Percentiles rank a stretch among this genome's conserved stretches.
phyloP scores from a whole-genome alignment of 1,140 invertebrate genomes.

The Steinernema khuongi region DNA sequence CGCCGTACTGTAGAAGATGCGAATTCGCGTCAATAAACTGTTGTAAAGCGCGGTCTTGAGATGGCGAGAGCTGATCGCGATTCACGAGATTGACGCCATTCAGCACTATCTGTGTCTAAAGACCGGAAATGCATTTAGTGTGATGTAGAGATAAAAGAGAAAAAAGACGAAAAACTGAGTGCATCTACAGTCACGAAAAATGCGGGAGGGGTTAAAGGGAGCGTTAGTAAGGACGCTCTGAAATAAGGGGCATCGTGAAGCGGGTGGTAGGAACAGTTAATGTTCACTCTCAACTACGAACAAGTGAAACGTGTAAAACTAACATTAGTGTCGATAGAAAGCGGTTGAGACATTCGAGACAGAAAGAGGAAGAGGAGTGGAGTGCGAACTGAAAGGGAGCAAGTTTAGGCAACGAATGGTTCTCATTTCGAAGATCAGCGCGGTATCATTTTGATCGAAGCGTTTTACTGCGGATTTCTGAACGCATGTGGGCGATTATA shows the following conservation, averaged over 20 bases:
- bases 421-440: background rate
- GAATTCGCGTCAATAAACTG: constrained; percentile 35
- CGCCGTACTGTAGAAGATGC: constrained; percentile 32
- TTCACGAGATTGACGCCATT: constrained; percentile 36
- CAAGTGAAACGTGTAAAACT: background rate
- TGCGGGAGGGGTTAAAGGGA: background rate
- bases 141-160: too few species aligned
- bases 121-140: background rate
- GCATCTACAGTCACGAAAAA: background rate
- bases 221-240: background rate
- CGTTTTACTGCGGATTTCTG: background rate
- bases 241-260: background rate
- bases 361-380: background rate
- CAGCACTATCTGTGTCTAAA: constrained; percentile 33
- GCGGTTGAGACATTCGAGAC: background rate
- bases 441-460: background rate
- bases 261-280: background rate
- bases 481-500: constrained; percentile 5
- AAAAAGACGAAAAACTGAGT: too few species aligned
- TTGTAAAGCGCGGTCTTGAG: constrained; percentile 34
- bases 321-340: constrained; percentile 15
- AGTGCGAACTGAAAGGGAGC: background rate
- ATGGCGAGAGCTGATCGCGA: constrained; percentile 32
- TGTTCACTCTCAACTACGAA: background rate
- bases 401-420: background rate